Evolutionary conservation across 2,888 invertebrate species (phyloP), one percentile per base, ranked within the genome.

Genomic region (Azorinus chamasolen): DNA sequence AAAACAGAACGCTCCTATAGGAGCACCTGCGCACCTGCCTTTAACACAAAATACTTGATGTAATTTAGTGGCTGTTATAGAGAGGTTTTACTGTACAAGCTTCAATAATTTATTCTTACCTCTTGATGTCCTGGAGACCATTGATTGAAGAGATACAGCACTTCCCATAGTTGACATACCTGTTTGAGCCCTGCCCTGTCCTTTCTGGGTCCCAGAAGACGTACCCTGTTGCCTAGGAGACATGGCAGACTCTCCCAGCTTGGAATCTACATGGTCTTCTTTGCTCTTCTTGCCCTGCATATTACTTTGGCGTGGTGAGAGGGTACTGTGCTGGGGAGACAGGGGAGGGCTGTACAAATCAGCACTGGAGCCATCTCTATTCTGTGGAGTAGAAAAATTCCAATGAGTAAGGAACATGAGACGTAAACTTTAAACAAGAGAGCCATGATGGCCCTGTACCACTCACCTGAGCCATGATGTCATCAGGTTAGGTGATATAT

Each of bases 101-200:
- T n/a, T n/a, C n/a, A n/a, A n/a, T n/a, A 50, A 18, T 50, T n/a
- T n/a, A n/a, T n/a, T n/a, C n/a, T n/a, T 61, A 76, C 75, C 75
- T 76, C 48, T 76, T 46, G 68, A 72, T 22, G 57, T 50, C 20
- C 64, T 54, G 22, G 87, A 87, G 16, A 70, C 37, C 48, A 81
- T 82, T 1, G 86, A 85, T 48, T 74, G 76, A 2, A 88, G 69
- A 16, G 88, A 88, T 10, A 81, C 84, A 45, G 79, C 61, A 76
- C 88, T 88, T 1, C 86, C 88, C 81, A 83, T 83, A 20, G 61
- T 20, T 1, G 27, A 20, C 59, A 32, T 59, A 3, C 46, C 46
- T 4, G n/a, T 45, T 18, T 5, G 20, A 5, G 45, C 12, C 14
- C n/a, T 20, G 6, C 46, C 59, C 16, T 25, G 48, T n/a, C 12